Base-by-base conservation (phyloP, 2,797 vertebrate genomes). In the Urophycis tenuis region DNA sequence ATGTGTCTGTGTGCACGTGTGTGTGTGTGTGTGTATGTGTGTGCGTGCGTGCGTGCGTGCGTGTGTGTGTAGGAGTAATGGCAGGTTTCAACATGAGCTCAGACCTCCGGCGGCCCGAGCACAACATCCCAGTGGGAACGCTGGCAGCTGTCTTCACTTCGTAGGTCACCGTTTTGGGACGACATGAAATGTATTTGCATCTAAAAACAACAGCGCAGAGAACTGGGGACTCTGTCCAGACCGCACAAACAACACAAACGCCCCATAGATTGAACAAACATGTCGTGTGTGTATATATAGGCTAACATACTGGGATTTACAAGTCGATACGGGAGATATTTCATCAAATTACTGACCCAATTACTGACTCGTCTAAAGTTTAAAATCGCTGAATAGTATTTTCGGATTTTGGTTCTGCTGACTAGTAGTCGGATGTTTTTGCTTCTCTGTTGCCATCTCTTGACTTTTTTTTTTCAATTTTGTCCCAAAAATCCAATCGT, bases 1-100 rank as follows among this genome's bases (percentile, higher is more conserved):
- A 71, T 39, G 35, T 41, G 35, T 77, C 69, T 74, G 31, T 33
- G 10, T 72, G 30, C 41, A 30, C 45, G 19, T 76, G 35, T 76
- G 22, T 45, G 36, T 71, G 69, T 72, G 39, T 76, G 69, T 74
- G 45, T 74, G 45, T 74, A 31, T 74, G 45, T 36, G 67, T 60
- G 67, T 79, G 75, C 53, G 35, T 64, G 33, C 78, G 39, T 76
- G 45, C 75, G 34, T 77, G 33, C 83, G 36, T 89, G 75, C 82
- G 60, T 86, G 49, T 77, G 41, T 82, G 79, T 91, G 79, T 88
- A 98, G 97, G 98, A 88, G 97, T 99, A 85, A 98, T 99, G 98
- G 95, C 96, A 53, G 98, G 98, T 74, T 99, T 99, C 92, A 99
- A 99, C 88, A 99, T 99, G 97, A 98, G 96, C 53, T 95, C 95